Evolutionary conservation across 2,888 invertebrate genomes (phyloP).

Genomic region (Biston stratarius): DNA sequence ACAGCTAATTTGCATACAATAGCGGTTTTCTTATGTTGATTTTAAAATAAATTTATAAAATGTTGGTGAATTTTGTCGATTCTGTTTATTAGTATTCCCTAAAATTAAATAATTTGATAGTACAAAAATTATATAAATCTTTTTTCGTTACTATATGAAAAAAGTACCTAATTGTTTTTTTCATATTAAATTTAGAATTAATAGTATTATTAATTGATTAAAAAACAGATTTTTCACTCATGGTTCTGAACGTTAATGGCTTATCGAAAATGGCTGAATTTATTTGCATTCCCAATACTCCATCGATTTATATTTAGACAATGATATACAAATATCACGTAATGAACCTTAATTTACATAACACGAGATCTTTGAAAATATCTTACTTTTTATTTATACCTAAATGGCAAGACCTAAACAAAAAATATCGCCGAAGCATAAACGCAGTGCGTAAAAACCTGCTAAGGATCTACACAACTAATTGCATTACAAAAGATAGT

Average conservation of each 20-base stretch:
- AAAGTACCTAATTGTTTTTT: too few relatives aligned
- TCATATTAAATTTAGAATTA: too few relatives aligned
- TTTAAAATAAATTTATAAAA: too few relatives aligned
- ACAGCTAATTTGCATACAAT: too few relatives aligned
- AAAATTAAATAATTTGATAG: too few relatives aligned
- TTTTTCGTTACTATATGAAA: too few relatives aligned
- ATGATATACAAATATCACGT: conserved; percentile 26
- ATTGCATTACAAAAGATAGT: conserved; percentile 15
- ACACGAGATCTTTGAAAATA: conserved; percentile 42
- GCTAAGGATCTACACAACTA: conserved; percentile 25
- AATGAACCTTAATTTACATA: conserved; percentile 11
- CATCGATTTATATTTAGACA: conserved; percentile 9
- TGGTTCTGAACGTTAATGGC: not conserved
- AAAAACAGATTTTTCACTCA: too few relatives aligned
- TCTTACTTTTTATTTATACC: conserved; percentile 21
- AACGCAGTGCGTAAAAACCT: conserved; percentile 33
- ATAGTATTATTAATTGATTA: too few relatives aligned
- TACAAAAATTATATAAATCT: too few relatives aligned
- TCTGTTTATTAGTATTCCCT: too few relatives aligned
- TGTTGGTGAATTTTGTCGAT: too few relatives aligned
- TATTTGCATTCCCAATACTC: not conserved
- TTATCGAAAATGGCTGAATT: not conserved
- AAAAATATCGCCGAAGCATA: conserved; percentile 22
- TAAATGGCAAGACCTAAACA: conserved; percentile 40
- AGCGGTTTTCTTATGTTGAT: too few relatives aligned